Evolutionary conservation across 2,797 vertebrate species (phyloP).

Genomic region (Brotogeris chrysoptera): DNA sequence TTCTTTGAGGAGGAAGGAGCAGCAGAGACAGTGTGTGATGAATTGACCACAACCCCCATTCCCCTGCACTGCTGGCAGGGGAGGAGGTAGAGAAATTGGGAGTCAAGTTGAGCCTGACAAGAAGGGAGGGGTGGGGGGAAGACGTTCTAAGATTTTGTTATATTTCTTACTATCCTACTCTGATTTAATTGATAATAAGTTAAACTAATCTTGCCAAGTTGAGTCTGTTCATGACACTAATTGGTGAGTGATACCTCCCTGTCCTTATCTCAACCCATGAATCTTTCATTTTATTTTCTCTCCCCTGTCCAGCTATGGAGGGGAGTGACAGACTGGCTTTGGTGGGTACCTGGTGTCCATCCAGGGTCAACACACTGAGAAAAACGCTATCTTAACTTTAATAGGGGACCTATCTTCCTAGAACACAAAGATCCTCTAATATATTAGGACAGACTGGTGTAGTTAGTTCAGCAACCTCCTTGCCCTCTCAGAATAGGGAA

Average conservation of each 20-base stretch:
- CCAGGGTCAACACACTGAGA: neutral
- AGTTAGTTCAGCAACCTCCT: neutral
- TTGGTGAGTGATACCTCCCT: neutral
- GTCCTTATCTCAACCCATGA: neutral
- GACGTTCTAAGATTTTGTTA: neutral
- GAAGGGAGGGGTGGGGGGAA: neutral
- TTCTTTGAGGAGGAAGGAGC: neutral
- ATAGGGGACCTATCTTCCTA: neutral
- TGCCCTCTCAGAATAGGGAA: neutral
- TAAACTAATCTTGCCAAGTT: neutral
- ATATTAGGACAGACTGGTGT: neutral
- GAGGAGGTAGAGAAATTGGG: neutral
- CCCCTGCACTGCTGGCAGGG: neutral
- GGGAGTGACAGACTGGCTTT: neutral
- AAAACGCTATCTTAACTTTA: neutral
- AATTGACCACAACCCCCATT: neutral
- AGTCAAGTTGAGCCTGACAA: neutral
- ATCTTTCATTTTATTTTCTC: neutral
- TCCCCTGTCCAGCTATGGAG: neutral
- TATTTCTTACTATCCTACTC: neutral
- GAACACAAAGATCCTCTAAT: neutral
- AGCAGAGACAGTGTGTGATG: neutral
- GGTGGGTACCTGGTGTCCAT: neutral
- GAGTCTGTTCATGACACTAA: neutral
- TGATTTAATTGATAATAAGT: neutral